Evolutionary conservation across 2,113 vertebrate genomes (phyloP).

Genomic region (Cochlearius cochlearius): DNA sequence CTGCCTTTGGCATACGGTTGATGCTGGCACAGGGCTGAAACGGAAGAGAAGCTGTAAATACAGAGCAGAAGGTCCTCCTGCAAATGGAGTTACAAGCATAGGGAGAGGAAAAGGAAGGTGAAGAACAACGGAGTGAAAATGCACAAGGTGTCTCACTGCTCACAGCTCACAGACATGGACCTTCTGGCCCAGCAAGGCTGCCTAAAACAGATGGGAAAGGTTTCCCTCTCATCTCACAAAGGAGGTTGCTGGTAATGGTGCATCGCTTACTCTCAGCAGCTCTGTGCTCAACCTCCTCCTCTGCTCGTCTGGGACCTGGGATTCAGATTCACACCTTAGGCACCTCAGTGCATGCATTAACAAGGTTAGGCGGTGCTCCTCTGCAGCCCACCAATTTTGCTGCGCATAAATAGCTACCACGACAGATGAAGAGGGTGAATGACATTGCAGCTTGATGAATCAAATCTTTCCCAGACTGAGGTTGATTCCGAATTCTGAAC

Average conservation of each 20-base stretch:
- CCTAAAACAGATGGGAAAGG: not conserved
- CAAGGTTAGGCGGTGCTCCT: not conserved
- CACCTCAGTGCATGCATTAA: not conserved
- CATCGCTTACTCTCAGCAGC: not conserved
- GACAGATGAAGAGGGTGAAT: not conserved
- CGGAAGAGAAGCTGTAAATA: not conserved
- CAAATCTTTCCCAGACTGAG: not conserved
- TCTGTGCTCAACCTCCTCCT: not conserved
- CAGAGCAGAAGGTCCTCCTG: not conserved
- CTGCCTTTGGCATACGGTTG: not conserved
- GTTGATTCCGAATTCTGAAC: not conserved
- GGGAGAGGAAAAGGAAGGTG: not conserved
- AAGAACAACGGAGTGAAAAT: not conserved
- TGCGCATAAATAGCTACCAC: not conserved
- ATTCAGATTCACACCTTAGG: not conserved
- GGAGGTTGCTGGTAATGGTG: not conserved
- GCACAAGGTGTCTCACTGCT: not conserved
- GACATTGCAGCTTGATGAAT: not conserved
- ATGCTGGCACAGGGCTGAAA: not conserved
- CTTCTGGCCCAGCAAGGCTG: not conserved
- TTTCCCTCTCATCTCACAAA: not conserved
- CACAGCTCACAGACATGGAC: not conserved
- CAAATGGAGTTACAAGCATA: not conserved
- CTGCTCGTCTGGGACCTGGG: not conserved
- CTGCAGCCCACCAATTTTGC: not conserved